These are phyloP conservation scores for Nylanderia fulva DNA, from an alignment of 1,140 invertebrate species.

Conservation along the genomic window DNA sequence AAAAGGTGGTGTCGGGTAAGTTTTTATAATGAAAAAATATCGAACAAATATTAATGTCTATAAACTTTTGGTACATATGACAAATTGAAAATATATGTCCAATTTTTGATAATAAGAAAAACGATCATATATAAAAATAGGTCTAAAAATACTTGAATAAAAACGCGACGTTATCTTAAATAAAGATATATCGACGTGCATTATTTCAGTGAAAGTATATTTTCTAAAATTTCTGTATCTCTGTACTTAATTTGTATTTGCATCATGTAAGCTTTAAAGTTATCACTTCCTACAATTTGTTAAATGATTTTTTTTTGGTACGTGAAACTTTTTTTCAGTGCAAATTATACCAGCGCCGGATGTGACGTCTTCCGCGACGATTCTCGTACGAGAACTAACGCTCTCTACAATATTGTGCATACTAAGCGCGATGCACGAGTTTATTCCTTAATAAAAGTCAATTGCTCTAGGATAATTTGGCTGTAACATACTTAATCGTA, in stretches of 20 bases:
- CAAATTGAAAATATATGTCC: background rate
- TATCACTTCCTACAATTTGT: background rate
- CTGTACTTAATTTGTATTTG: background rate
- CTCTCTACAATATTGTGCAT: slow-evolving; percentile 76
- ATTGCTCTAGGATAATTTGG: slow-evolving; percentile 83
- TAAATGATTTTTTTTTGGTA: background rate
- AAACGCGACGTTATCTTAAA: background rate
- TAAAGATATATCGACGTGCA: background rate
- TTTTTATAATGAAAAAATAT: slow-evolving; percentile 18
- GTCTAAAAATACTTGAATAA: background rate
- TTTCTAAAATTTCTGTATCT: background rate
- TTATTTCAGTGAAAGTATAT: background rate
- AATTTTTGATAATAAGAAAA: background rate
- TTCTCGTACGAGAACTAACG: slow-evolving; percentile 76
- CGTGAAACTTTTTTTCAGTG: slow-evolving; percentile 76
- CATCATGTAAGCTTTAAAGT: too few relatives aligned
- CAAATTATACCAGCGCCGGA: slow-evolving; percentile 78
- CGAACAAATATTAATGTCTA: background rate
- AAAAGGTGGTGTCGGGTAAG: slow-evolving; percentile 88
- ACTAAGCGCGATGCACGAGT: slow-evolving; percentile 79
- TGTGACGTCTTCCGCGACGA: slow-evolving; percentile 76
- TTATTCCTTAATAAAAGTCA: slow-evolving; percentile 84
- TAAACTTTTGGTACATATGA: background rate
- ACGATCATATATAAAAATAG: background rate
- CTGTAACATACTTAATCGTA: slow-evolving; percentile 66